A percentile compares a stretch with the other conserved stretches of the same genome.
Evolutionary conservation across 2,797 vertebrate genomes (phyloP).

Genomic region (Helicolenus hilgendorfi): DNA sequence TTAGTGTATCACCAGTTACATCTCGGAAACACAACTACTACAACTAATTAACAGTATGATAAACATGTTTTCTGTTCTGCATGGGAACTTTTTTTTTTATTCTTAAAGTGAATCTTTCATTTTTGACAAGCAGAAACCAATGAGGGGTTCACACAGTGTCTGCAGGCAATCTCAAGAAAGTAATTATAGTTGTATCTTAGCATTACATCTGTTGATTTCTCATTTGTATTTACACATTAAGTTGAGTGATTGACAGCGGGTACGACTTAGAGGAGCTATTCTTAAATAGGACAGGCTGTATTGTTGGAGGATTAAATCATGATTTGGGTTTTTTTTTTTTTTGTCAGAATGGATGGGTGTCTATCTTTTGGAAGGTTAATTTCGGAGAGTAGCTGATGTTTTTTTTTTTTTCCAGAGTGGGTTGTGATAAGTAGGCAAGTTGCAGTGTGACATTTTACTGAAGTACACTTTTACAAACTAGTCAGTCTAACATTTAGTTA

Average conservation of each 20-base stretch:
- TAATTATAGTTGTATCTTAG: constrained; percentile 42
- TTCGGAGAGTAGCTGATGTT: constrained; percentile 14
- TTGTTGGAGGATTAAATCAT: constrained; percentile 52
- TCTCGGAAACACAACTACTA: constrained; percentile 2
- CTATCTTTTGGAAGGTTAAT: constrained; percentile 18
- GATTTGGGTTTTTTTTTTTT: not conserved
- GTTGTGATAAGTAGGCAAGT: constrained; percentile 22
- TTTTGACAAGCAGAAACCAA: not conserved
- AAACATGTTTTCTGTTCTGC: constrained; percentile 34
- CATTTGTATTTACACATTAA: constrained; percentile 40
- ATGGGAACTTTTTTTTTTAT: not conserved
- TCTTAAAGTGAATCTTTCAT: not conserved
- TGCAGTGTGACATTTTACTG: constrained; percentile 8
- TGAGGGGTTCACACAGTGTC: not conserved
- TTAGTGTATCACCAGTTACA: not conserved
- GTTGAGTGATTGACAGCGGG: constrained; percentile 45
- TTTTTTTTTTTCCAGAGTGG: not conserved
- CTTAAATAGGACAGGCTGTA: constrained; percentile 25
- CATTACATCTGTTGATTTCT: constrained; percentile 50
- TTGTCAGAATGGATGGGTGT: not conserved
- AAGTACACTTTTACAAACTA: constrained; percentile 7
- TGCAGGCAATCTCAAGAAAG: constrained; percentile 16
- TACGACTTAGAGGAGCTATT: constrained; percentile 12
- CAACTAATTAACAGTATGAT: constrained; percentile 37
- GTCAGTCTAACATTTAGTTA: not conserved